Evolutionary conservation across 2,797 vertebrate species (phyloP).

Genomic region (Hemitrygon akajei): DNA sequence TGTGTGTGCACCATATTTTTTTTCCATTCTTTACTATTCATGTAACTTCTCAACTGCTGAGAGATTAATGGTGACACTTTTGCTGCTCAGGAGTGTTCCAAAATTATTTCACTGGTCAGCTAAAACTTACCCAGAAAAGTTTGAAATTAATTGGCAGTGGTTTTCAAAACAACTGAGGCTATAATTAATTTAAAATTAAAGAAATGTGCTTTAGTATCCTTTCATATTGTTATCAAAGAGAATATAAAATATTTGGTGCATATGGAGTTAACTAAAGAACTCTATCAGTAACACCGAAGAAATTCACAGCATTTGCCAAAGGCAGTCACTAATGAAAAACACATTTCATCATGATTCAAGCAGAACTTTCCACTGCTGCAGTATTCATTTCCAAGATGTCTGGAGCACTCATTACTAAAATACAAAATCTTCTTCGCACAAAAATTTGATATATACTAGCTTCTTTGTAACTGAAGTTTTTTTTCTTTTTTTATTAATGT

Average conservation of each 20-base stretch:
- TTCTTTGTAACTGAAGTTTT: neutral
- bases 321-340: constrained; percentile 33
- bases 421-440: neutral
- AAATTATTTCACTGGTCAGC: neutral
- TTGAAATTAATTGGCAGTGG: neutral
- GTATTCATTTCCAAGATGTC: constrained; percentile 22
- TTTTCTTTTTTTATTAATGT: neutral
- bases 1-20: neutral
- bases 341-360: constrained; percentile 30
- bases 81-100: neutral
- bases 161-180: neutral
- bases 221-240: neutral
- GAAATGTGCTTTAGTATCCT: neutral
- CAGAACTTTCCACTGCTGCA: constrained; percentile 34
- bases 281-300: constrained; percentile 19
- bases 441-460: neutral
- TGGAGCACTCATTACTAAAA: neutral
- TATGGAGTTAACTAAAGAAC: constrained; percentile 5
- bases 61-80: neutral
- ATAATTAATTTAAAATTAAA: neutral
- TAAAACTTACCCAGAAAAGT: neutral
- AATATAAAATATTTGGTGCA: neutral
- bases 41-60: neutral
- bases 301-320: constrained; percentile 33
- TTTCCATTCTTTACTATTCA: neutral